Percentiles rank a stretch among this genome's conserved stretches.
These are phyloP conservation scores for Cryptotis parvus DNA, from an alignment of 2,113 vertebrate species.

Conservation along the genomic window DNA sequence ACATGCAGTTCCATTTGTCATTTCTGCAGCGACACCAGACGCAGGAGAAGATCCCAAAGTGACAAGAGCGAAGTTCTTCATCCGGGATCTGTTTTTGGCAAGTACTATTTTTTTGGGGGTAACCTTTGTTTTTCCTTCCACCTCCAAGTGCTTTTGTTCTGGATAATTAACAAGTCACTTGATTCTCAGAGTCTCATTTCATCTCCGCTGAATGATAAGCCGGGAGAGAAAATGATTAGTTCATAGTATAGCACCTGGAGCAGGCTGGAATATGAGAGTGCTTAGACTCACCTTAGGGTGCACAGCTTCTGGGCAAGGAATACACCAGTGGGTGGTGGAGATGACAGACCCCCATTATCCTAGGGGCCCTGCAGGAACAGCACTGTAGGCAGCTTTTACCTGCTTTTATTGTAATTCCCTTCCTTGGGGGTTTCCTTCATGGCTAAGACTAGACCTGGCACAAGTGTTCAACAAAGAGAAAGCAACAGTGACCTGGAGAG, in stretches of 20 bases:
- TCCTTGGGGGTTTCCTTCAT: background rate
- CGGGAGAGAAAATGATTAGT: background rate
- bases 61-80: slow-evolving; percentile 99
- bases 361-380: background rate
- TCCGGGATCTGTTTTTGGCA: slow-evolving; percentile 98
- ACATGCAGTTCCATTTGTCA: slow-evolving; percentile 69
- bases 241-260: background rate
- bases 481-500: no score
- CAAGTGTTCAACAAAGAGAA: background rate
- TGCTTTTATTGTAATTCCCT: background rate
- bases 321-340: no score
- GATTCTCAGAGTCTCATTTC: background rate
- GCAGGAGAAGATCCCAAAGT: slow-evolving; percentile 98
- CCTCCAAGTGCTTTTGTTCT: background rate
- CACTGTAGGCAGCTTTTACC: background rate
- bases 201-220: background rate
- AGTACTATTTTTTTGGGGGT: slow-evolving; percentile 81
- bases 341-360: no score
- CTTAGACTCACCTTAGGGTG: background rate
- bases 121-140: slow-evolving; percentile 43
- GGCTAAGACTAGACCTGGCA: no score
- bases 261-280: background rate
- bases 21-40: slow-evolving; percentile 93
- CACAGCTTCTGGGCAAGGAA: background rate
- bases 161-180: background rate